Base-by-base conservation (phyloP, 2,888 invertebrate genomes). In the Phragmatobia fuliginosa region DNA sequence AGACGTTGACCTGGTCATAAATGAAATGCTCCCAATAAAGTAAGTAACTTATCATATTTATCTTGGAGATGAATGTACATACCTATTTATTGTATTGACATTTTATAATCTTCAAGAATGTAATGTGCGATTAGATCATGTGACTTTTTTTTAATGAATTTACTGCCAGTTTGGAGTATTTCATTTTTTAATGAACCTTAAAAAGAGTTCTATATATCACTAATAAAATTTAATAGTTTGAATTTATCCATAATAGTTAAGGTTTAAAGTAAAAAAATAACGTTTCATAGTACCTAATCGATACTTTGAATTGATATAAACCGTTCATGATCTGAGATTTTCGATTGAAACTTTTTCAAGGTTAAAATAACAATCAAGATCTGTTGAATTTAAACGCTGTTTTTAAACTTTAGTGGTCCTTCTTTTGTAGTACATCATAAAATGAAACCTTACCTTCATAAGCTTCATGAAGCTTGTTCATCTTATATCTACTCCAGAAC, bases 391-490 rank as follows among this genome's bases (percentile, higher is more conserved):
- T 14, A 14, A 6, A 25, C 7, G n/a, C 49, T 3, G 3, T 14
- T 25, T 14, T n/a, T 49, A 18, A 3, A 18, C 16, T 49, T 49
- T 49, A 21, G 21, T 49, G 10, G 4, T n/a, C 49, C 10, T 49
- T n/a, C 8, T 11, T 36, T 36, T 1, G 16, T 38, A 62, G n/a
- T 16, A 14, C 7, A 25, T 28, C 21, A 14, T 52, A 16, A 28
- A 36, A 38, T 25, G 7, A 28, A 33, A 76, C 73, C 87, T 94
- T 90, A 97, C 97, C 97, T 95, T 96, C 96, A 91, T 98, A 98
- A 77, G 97, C 97, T 85, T 97, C 97, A 88, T 98, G 98, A 61
- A 98, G 93, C 87, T 97, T 97, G 77, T 96, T 96, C 92, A 98
- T 96, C 83, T 95, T 96, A 84, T 97, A 98, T 71, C 96, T 95